Conservation (phyloP, 2,113 vertebrate species). For the Pachycephala philippinensis region DNA sequence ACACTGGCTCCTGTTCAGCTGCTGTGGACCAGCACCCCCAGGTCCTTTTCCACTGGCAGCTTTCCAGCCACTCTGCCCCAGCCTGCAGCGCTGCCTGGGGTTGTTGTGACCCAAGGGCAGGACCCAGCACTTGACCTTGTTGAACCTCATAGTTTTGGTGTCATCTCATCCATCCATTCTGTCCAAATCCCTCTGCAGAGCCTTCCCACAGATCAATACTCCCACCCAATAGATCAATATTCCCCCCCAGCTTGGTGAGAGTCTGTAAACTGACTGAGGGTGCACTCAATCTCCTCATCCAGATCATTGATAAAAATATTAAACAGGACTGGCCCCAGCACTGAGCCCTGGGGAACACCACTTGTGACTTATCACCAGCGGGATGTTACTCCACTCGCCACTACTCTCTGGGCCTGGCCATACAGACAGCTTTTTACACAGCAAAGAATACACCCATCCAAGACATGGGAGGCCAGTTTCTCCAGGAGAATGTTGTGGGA, state of each 20-base stretch:
- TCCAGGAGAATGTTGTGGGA: not conserved
- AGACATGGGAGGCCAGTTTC: not conserved
- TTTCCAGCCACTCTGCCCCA: not conserved
- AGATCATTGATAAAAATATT: not conserved
- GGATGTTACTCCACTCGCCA: not conserved
- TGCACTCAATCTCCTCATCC: fast-evolving
- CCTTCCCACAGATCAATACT: not conserved
- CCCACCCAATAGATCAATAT: not conserved
- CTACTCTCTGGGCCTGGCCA: fast-evolving
- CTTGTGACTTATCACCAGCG: not conserved
- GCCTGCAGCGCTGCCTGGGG: fast-evolving
- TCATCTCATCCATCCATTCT: fast-evolving
- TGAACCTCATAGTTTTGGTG: fast-evolving
- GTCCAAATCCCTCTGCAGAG: not conserved
- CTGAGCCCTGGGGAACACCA: not conserved
- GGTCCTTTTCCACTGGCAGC: not conserved
- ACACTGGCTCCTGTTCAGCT: not conserved
- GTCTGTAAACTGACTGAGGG: not conserved
- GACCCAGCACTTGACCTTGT: fast-evolving
- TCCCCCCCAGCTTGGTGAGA: fast-evolving
- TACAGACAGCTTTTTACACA: not conserved
- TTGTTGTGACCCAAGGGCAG: not conserved
- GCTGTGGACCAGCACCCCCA: not conserved
- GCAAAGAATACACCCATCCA: fast-evolving
- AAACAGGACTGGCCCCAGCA: not conserved